Evolutionary conservation across 2,888 invertebrate genomes (phyloP).

Genomic region (Empis livida): DNA sequence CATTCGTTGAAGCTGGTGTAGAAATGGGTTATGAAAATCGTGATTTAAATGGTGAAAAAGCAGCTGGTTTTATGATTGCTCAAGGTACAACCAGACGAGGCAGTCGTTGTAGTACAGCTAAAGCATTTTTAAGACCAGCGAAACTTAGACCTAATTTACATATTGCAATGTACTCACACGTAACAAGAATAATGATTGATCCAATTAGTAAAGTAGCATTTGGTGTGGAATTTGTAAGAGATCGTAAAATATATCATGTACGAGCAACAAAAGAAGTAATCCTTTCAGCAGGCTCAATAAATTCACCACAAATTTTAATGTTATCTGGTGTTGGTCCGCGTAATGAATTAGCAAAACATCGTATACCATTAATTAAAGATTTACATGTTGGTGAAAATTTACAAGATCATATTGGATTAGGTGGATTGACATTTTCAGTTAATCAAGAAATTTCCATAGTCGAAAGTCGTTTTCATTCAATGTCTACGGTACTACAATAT

Average conservation of each 20-base stretch:
- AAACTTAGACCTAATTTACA: slow-evolving; percentile 70
- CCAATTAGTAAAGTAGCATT: slow-evolving; percentile 62
- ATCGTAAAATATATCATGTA: slow-evolving; percentile 57
- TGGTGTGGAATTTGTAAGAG: slow-evolving; percentile 68
- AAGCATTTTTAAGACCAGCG: slow-evolving; percentile 73
- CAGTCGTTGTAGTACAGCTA: slow-evolving; percentile 75
- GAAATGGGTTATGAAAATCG: slow-evolving; percentile 76
- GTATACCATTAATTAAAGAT: slow-evolving; percentile 69
- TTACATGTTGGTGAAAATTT: slow-evolving; percentile 73
- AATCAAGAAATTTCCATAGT: slow-evolving; percentile 68
- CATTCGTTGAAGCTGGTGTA: slow-evolving; percentile 70
- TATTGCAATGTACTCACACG: slow-evolving; percentile 70
- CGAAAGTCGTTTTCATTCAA: slow-evolving; percentile 63
- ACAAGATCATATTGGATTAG: slow-evolving; percentile 80
- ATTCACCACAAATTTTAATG: slow-evolving; percentile 89
- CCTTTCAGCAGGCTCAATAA: slow-evolving; percentile 80
- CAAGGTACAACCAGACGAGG: slow-evolving; percentile 69
- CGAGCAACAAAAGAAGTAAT: slow-evolving; percentile 77
- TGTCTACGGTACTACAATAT: slow-evolving; percentile 69
- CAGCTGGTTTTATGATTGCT: slow-evolving; percentile 81
- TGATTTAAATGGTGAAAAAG: slow-evolving; percentile 76
- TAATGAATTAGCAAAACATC: slow-evolving; percentile 54
- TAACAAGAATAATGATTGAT: slow-evolving; percentile 60
- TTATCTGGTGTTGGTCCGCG: slow-evolving; percentile 77
- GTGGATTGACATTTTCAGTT: slow-evolving; percentile 71